Evolutionary conservation across 1,140 invertebrate genomes (phyloP).

Genomic region (Cylas formicarius): DNA sequence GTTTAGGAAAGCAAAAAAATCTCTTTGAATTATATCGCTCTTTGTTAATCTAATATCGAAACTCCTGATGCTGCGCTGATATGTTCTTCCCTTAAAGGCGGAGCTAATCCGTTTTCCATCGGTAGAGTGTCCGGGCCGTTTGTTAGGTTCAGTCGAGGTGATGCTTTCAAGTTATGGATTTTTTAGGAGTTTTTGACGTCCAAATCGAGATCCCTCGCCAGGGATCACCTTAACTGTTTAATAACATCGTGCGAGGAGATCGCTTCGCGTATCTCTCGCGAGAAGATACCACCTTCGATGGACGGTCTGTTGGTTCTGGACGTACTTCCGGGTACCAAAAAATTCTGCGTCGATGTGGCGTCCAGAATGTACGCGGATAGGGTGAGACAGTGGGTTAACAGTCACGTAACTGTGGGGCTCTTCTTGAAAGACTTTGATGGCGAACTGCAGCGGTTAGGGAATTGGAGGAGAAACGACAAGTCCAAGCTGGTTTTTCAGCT

Average conservation of each 20-base stretch:
- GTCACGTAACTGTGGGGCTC: conserved; percentile 28
- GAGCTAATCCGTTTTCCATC: no score
- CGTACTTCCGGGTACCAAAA: conserved; percentile 24
- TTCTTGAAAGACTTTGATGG: conserved; percentile 25
- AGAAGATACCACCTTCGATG: conserved; percentile 17
- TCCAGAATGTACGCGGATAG: conserved; percentile 30
- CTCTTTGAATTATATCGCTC: no score
- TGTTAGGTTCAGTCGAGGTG: no score
- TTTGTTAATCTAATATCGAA: no score
- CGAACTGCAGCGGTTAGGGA: conserved; percentile 13
- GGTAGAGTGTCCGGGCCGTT: no score
- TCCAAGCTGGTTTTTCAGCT: conserved; percentile 24
- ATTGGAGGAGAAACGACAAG: conserved; percentile 11
- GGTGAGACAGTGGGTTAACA: conserved; percentile 34
- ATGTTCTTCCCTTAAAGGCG: no score
- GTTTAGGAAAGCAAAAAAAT: no score
- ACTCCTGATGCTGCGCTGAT: no score
- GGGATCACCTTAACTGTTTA: conserved; percentile 18
- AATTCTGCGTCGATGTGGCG: conserved; percentile 28
- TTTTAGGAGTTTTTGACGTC: no score
- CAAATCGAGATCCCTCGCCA: no score
- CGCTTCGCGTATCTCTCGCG: conserved; percentile 14
- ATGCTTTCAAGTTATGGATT: no score
- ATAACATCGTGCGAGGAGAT: conserved; percentile 15
- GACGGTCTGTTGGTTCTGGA: conserved; percentile 28